Evolutionary conservation across 2,797 vertebrate species (phyloP).

Genomic region (Helarctos malayanus): DNA sequence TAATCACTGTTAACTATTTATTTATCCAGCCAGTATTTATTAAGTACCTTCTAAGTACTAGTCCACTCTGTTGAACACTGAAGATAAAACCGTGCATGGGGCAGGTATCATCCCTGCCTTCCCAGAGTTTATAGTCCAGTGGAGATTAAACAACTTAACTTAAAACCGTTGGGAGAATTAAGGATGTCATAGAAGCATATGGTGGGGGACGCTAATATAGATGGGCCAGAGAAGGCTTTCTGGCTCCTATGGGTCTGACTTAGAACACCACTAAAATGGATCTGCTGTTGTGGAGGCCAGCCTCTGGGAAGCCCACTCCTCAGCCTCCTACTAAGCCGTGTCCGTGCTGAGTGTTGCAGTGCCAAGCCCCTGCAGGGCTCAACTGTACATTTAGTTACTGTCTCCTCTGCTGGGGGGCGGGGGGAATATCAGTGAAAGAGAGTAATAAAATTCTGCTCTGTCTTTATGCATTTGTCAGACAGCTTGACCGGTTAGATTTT

Average conservation of each 20-base stretch:
- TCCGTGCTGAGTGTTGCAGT: background rate
- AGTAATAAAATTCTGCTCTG: background rate
- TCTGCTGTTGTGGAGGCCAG: background rate
- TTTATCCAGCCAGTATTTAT: constrained; percentile 17
- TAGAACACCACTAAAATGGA: background rate
- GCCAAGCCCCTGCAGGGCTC: background rate
- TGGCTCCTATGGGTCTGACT: background rate
- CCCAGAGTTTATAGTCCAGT: background rate
- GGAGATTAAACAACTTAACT: background rate
- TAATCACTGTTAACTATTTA: constrained; percentile 17
- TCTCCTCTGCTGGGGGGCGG: background rate
- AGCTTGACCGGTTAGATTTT: background rate
- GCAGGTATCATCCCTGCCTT: background rate
- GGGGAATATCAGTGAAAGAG: background rate
- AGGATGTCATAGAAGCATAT: background rate
- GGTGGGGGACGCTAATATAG: background rate
- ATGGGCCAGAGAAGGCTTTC: background rate
- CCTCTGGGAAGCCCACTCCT: background rate
- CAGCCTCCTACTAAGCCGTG: background rate
- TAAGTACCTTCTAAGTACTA: background rate
- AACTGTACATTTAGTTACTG: background rate
- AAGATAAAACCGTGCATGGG: background rate
- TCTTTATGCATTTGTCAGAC: background rate
- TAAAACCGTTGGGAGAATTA: constrained; percentile 29
- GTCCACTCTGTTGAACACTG: background rate